Base-by-base conservation (phyloP, 2,797 vertebrate species). In the Melopsittacus undulatus region DNA sequence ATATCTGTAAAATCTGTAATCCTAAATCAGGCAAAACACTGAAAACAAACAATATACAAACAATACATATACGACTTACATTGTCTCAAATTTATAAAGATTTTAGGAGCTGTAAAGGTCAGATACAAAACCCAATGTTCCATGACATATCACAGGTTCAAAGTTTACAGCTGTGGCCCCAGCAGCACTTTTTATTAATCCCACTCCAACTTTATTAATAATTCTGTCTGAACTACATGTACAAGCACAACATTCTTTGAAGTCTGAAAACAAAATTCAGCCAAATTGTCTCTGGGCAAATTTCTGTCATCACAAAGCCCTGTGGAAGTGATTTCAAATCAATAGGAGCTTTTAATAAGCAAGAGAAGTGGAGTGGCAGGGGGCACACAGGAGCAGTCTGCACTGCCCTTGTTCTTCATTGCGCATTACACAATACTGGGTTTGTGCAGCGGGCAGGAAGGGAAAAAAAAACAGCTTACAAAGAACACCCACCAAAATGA, bases 201-300 rank as follows among this genome's bases (percentile, higher is more conserved):
- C 40, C 40, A 64, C 48, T 93, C 63, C 73, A 94, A 77, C 77
- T 92, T 92, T 90, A 94, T 95, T 91, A 95, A 95, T 95, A 96
- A 95, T 97, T 97, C 96, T 81, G 56, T 94, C 81, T 96, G 96
- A 97, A 94, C 57, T 95, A 64, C 70, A 46, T 20, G 29, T 82
- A 80, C 56, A 80, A 93, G n/a, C 23, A 57, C 26, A 90, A 74
- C 45, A 40, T 64, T 88, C 95, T 95, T 94, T 96, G 95, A 96
- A 92, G 96, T 92, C 68, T 92, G 77, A 89, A 94, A 89, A 92
- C 5, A 96, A 89, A 96, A 87, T 78, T 68, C 90, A 94, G 78
- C 83, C 78, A 87, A 90, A 87, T 89, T 89, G 42, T 95, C 95
- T 96, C 81, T 92, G 78, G 90, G 92, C 91, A 80, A 93, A 85